Evolutionary conservation across 2,113 vertebrate genomes (phyloP).

Genomic region (Tychaedon coryphoeus): DNA sequence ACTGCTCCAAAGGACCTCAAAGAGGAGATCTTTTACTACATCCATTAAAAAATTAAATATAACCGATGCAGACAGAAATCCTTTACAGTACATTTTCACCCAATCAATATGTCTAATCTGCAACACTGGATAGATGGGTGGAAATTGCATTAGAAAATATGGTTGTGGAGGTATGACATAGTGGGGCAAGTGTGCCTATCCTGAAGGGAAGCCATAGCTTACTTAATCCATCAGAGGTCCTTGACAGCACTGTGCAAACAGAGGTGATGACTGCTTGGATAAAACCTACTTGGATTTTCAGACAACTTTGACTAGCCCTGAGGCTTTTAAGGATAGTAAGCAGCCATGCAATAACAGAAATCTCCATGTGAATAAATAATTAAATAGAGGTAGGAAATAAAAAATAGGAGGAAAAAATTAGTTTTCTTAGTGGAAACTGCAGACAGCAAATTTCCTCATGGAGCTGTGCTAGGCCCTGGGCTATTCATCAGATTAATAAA

Average conservation of each 20-base stretch:
- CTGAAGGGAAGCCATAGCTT: background rate
- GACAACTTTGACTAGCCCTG: background rate
- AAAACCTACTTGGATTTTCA: background rate
- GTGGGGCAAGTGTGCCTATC: background rate
- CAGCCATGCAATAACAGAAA: background rate
- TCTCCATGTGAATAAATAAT: background rate
- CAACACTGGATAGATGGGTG: background rate
- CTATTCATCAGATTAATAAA: background rate
- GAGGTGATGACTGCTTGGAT: background rate
- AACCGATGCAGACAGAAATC: background rate
- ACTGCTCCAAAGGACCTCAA: background rate
- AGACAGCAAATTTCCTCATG: background rate
- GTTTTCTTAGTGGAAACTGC: background rate
- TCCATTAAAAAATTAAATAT: background rate
- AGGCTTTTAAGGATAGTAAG: background rate
- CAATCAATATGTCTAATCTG: fast-evolving
- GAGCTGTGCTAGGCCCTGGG: background rate
- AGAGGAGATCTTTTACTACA: background rate
- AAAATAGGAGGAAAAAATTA: background rate
- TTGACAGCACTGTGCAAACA: fast-evolving
- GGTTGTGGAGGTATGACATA: background rate
- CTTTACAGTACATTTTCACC: background rate
- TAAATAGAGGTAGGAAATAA: background rate
- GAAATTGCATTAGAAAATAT: background rate
- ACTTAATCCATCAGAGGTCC: background rate